Evolutionary conservation across 2,797 vertebrate genomes (phyloP).

Genomic region (Varecia variegata): DNA sequence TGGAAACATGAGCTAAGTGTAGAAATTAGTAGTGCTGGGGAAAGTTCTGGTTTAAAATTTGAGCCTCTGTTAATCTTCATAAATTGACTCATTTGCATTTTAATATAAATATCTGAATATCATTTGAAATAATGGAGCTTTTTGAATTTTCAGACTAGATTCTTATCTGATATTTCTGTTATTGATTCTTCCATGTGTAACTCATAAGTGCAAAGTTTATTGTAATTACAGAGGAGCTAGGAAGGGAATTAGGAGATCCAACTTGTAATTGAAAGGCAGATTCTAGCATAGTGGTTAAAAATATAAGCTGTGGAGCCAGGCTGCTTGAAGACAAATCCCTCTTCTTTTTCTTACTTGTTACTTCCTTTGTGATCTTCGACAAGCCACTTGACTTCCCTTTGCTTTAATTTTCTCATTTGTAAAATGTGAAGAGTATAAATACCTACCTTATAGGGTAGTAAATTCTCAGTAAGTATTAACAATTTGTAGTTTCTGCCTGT

Average conservation of each 20-base stretch:
- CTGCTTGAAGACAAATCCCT: not conserved
- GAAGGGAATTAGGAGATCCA: constrained; percentile 11
- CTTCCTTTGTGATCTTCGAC: not conserved
- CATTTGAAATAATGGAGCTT: not conserved
- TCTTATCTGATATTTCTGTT: constrained; percentile 44
- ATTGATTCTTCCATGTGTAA: constrained; percentile 30
- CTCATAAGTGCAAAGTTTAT: constrained; percentile 16
- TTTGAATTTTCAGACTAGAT: constrained; percentile 42
- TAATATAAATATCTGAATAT: constrained; percentile 28
- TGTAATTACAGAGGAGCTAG: constrained; percentile 40
- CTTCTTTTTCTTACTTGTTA: not conserved
- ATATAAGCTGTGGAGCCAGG: not conserved
- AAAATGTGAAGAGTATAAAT: not conserved
- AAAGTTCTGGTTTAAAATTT: constrained; percentile 56
- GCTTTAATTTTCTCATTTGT: constrained; percentile 19
- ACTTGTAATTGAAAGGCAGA: not conserved
- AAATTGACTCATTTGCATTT: constrained; percentile 36
- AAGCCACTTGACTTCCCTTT: not conserved
- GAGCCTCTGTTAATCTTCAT: not conserved
- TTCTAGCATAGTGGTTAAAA: not conserved
- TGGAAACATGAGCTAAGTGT: constrained; percentile 42
- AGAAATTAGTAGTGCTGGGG: constrained; percentile 25
- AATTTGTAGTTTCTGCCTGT: not conserved
- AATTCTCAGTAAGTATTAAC: not conserved
- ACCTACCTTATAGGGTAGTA: not conserved